Evolutionary conservation across 2,113 vertebrate species (phyloP), one percentile per base, ranked within the genome.

Genomic region (Oreochromis niloticus): DNA sequence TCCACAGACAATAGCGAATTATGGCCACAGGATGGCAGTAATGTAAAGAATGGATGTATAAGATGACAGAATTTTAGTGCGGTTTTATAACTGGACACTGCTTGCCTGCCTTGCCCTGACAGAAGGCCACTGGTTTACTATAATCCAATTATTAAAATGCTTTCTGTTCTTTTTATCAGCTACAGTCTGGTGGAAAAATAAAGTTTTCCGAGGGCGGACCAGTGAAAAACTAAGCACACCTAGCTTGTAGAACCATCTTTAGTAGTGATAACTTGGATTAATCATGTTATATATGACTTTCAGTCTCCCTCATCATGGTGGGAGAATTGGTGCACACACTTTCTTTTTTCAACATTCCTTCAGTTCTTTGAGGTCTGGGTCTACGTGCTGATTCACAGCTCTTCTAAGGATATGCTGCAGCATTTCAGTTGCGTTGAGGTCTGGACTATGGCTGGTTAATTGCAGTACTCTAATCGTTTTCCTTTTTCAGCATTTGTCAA

Each of bases 151-250:
- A 34, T 19, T 34, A 34, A 61, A 19, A 61, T 34, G 57, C n/a
- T 41, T 68, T 41, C 63, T 41, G 4, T 68, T 68, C 4, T 0
- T 68, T 68, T 22, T 68, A 3, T 41, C 19, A 41, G 24, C 36
- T 41, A 24, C n/a, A 68, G 3, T 41, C n/a, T 0, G 5, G 63
- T 68, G 36, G 32, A 68, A 39, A 68, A 68, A 39, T n/a, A 9
- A 41, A 13, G 17, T 41, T 41, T n/a, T 1, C 19, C 0, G 0
- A 22, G 61, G 61, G 17, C 6, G 1, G 36, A 13, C 19, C 19
- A 41, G 19, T 39, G 19, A 22, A 68, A 39, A 41, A 68, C 63
- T 41, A 5, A 14, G 34, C 34, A 41, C 4, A 0, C 7, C 2
- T 68, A 41, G 36, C 19, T 41, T 41, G 12, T 41, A 41, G 63